Evolutionary conservation across 1,140 invertebrate species (phyloP).

Genomic region (Venustaconcha ellipsiformis): DNA sequence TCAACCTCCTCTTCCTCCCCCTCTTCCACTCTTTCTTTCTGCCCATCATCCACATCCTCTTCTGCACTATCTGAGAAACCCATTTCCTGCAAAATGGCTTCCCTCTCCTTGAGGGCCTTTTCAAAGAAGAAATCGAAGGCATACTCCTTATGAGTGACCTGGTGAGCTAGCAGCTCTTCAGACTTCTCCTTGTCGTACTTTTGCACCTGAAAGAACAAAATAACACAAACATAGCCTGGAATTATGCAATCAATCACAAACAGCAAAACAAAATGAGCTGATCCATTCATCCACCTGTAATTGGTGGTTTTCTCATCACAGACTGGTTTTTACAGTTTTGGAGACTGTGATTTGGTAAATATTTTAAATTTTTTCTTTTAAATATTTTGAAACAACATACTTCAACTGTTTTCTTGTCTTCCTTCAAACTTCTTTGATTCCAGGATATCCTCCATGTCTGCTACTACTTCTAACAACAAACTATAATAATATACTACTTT

Average conservation of each 20-base stretch:
- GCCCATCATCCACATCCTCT: constrained; percentile 31
- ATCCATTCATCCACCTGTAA: not conserved
- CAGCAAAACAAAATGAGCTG: not conserved
- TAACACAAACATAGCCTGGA: not conserved
- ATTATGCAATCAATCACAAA: constrained; percentile 1
- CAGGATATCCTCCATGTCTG: no score
- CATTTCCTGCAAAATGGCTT: constrained; percentile 20
- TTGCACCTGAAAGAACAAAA: constrained; percentile 44
- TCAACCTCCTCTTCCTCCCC: not conserved
- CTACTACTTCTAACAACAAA: no score
- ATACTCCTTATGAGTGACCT: constrained; percentile 45
- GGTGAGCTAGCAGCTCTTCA: constrained; percentile 39
- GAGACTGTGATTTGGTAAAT: not conserved
- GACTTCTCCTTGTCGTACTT: constrained; percentile 53
- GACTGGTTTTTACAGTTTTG: not conserved
- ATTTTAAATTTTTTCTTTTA: not conserved
- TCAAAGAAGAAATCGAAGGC: constrained; percentile 65
- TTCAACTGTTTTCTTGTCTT: no score
- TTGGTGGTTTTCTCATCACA: not conserved
- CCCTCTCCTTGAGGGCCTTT: constrained; percentile 41
- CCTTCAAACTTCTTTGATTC: no score
- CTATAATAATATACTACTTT: no score
- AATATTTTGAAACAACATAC: no score
- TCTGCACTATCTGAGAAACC: constrained; percentile 40
- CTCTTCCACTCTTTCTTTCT: constrained; percentile 1